These are phyloP conservation scores for Holacanthus passer DNA, from an alignment of 2,113 vertebrate species.

Conservation along the genomic window DNA sequence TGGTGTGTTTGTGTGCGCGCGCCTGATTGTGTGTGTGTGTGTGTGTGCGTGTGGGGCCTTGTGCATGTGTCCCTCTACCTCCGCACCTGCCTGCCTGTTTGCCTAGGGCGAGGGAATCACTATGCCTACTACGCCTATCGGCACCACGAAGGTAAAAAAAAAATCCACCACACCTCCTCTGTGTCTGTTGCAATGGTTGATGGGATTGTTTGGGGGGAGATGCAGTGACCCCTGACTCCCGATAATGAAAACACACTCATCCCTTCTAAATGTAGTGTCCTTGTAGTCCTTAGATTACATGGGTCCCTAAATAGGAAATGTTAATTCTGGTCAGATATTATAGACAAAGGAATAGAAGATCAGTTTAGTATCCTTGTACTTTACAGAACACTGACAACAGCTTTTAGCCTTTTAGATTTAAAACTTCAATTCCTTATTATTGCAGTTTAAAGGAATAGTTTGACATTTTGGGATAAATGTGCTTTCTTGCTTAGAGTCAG, in stretches of 20 bases:
- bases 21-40: conserved; percentile 82
- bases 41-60: conserved; percentile 80
- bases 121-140: conserved; percentile 97
- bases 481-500: background rate
- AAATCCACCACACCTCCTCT: conserved; percentile 57
- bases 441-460: background rate
- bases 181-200: conserved; percentile 46
- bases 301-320: background rate
- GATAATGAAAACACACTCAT: background rate
- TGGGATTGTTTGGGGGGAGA: background rate
- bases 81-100: conserved; percentile 89
- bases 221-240: background rate
- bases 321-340: background rate
- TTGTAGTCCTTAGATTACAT: background rate
- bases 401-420: background rate
- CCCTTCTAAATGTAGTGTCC: background rate
- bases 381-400: background rate
- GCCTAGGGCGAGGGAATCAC: conserved; percentile 96
- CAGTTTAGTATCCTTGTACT: background rate
- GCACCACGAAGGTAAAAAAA: conserved; percentile 91
- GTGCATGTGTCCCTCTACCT: conserved; percentile 89
- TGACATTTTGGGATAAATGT: background rate
- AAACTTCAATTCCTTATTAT: background rate
- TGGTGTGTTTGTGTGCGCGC: conserved; percentile 83
- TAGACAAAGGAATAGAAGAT: background rate